phyloP scores from a whole-genome alignment of 2,797 vertebrate species.

The Anableps anableps region DNA sequence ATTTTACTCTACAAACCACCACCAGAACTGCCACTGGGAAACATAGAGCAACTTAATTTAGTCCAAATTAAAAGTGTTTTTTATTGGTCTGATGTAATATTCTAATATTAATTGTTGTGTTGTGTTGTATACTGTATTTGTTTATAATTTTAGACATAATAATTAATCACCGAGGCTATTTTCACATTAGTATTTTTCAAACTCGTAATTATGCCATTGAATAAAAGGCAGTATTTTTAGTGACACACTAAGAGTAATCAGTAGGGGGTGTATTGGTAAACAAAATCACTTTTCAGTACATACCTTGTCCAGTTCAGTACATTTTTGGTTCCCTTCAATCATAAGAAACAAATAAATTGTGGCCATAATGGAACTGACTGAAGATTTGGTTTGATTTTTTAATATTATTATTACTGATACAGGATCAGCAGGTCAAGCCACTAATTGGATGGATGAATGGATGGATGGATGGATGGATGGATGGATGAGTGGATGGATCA shows the following conservation, averaged over 20 bases:
- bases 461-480: background rate
- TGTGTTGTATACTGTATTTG: background rate
- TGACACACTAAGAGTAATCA: background rate
- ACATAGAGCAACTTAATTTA: too few relatives aligned
- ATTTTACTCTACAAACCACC: background rate
- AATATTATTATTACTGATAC: background rate
- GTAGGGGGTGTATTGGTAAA: background rate
- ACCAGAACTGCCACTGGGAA: background rate
- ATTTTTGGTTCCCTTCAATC: background rate
- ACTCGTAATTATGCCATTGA: background rate
- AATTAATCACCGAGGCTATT: background rate
- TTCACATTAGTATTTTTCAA: background rate
- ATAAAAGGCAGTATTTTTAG: background rate
- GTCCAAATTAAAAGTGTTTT: background rate
- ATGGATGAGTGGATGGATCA: background rate
- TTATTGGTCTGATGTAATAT: background rate
- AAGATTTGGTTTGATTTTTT: background rate
- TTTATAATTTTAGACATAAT: background rate
- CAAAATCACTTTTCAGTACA: background rate
- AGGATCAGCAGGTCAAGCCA: too few relatives aligned
- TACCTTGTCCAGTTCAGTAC: background rate
- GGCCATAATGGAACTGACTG: background rate
- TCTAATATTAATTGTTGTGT: background rate
- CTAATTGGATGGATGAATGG: background rate
- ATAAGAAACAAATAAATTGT: background rate